phyloP scores from a whole-genome alignment of 2,797 vertebrate species.

The Menidia menidia region DNA sequence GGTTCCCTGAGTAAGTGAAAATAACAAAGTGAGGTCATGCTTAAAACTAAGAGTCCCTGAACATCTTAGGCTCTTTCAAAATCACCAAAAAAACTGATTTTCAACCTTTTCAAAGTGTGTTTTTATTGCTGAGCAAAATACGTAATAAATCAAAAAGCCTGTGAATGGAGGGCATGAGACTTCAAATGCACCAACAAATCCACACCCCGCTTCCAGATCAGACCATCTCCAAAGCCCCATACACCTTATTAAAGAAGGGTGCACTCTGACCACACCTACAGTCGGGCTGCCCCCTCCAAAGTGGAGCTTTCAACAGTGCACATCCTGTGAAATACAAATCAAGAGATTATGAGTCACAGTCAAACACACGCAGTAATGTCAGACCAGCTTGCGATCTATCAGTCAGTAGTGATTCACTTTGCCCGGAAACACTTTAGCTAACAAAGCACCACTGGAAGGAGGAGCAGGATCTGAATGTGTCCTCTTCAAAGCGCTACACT shows the following conservation, averaged over 20 bases:
- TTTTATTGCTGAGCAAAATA: not conserved
- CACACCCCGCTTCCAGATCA: slow-evolving; percentile 9
- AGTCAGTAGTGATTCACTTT: slow-evolving; percentile 66
- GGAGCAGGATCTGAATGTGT: slow-evolving; percentile 17
- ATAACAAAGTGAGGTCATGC: too few relatives aligned
- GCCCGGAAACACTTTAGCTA: slow-evolving; percentile 48
- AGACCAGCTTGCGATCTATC: slow-evolving; percentile 54
- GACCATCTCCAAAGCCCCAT: not conserved
- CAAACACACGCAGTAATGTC: slow-evolving; percentile 51
- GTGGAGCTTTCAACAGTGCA: slow-evolving; percentile 25
- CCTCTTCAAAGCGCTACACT: not conserved
- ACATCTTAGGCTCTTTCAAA: not conserved
- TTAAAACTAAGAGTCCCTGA: too few relatives aligned
- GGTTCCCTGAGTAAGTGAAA: too few relatives aligned
- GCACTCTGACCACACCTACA: slow-evolving; percentile 36
- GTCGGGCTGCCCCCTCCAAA: slow-evolving; percentile 32
- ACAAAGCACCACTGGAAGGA: slow-evolving; percentile 38
- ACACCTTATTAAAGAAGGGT: slow-evolving; percentile 25
- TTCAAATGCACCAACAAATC: slow-evolving; percentile 12
- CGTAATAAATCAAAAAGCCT: not conserved
- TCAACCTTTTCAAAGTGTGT: not conserved
- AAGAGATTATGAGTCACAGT: slow-evolving; percentile 61
- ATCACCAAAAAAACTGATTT: not conserved
- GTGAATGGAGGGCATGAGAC: not conserved
- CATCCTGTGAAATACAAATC: slow-evolving; percentile 49